Evolutionary conservation across 2,888 invertebrate genomes (phyloP), one percentile per base, ranked within the genome.

Genomic region (Aleiodes testaceus): DNA sequence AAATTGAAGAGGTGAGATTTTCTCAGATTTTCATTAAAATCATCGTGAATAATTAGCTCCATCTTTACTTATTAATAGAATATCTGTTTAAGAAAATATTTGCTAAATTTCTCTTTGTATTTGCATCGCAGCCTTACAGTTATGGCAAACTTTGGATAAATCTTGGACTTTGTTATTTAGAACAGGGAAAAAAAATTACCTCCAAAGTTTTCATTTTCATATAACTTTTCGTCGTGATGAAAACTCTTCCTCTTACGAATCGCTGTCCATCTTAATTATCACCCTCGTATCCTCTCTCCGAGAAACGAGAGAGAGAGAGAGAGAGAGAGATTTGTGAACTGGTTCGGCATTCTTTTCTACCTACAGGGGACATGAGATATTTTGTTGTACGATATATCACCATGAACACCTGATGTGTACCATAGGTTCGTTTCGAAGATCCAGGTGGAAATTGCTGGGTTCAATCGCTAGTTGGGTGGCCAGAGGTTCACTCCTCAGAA

Each of bases 201-300:
- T 36, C 9, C 36, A 59, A 59, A 36, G n/a, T 59, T 18, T 18
- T 59, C 59, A 59, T 59, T 42, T 59, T 59, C 26, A 42, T 59
- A 59, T 42, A 59, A 59, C 14, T 26, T 14, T 42, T 36, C 59
- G 59, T 59, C 59, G 59, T 59, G 59, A 36, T 59, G 59, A 42
- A 59, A 42, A 16, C 59, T 59, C 59, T 59, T 59, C 82, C 84
- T 86, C 86, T 85, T 81, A 80, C 81, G 78, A 82, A 86, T 87
- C 86, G 84, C 82, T 85, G 85, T 86, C 83, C 82, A 85, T 87
- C 86, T 87, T 86, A 87, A 87, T 87, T 86, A 86, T 86, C 86
- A 82, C 85, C 83, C 82, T 80, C 75, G 67, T 66, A 53, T 69
- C 50, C 55, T 49, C 45, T 44, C 55, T 66, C 63, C 68, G 52